These are phyloP conservation scores for Copidosoma aretas DNA, from an alignment of 2,888 invertebrate species.

Conservation along the genomic window DNA sequence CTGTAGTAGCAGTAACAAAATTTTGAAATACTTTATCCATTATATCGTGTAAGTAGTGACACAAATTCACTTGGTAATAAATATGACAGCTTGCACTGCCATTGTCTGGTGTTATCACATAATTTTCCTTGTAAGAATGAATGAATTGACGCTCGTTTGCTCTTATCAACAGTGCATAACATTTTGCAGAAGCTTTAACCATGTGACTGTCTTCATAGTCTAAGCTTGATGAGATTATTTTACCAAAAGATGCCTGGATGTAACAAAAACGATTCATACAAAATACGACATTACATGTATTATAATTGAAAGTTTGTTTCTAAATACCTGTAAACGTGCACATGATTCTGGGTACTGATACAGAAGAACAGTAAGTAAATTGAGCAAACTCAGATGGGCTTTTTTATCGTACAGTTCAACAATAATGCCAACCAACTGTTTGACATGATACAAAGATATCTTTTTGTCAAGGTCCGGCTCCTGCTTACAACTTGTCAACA, in stretches of 20 bases:
- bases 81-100: slow-evolving; percentile 44
- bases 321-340: slow-evolving; percentile 53
- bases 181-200: slow-evolving; percentile 52
- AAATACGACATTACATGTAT: neutral
- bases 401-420: slow-evolving; percentile 40
- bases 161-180: slow-evolving; percentile 52
- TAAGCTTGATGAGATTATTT: slow-evolving; percentile 49
- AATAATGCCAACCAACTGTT: slow-evolving; percentile 51
- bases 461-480: slow-evolving; percentile 56
- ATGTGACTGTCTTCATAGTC: slow-evolving; percentile 50
- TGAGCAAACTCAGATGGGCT: slow-evolving; percentile 46
- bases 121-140: slow-evolving; percentile 46
- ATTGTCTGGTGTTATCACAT: slow-evolving; percentile 48
- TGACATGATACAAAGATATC: slow-evolving; percentile 54
- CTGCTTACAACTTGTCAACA: slow-evolving; percentile 49
- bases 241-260: slow-evolving; percentile 49
- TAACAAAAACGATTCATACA: neutral
- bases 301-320: slow-evolving; percentile 4
- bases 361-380: slow-evolving; percentile 53
- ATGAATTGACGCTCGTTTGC: slow-evolving; percentile 54
- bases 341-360: slow-evolving; percentile 56
- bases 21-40: slow-evolving; percentile 54
- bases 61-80: slow-evolving; percentile 44
- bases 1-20: slow-evolving; percentile 45
- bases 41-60: slow-evolving; percentile 54